These are phyloP conservation scores for Sciurus carolinensis DNA, from an alignment of 2,797 vertebrate genomes.

Conservation along the genomic window DNA sequence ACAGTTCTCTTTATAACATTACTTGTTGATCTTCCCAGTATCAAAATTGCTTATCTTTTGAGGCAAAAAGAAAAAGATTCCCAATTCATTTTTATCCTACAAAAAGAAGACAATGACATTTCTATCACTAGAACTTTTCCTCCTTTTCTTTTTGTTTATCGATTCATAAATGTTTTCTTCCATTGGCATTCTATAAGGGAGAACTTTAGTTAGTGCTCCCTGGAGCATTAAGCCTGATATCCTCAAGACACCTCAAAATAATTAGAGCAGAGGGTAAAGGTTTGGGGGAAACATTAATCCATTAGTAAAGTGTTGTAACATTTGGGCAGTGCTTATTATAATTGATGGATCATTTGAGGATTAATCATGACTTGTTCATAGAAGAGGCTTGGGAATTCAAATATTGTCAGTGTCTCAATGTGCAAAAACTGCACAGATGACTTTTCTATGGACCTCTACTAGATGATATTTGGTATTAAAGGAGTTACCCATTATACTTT, in stretches of 20 bases:
- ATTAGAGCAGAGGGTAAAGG: constrained; percentile 4
- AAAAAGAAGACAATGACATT: constrained; percentile 21
- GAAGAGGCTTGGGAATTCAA: constrained; percentile 51
- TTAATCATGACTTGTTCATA: constrained; percentile 47
- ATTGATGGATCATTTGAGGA: constrained; percentile 40
- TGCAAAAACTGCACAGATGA: neutral
- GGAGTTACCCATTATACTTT: constrained; percentile 59
- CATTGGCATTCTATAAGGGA: constrained; percentile 20
- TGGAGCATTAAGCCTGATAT: constrained; percentile 25
- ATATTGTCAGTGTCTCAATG: constrained; percentile 33
- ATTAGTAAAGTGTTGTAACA: constrained; percentile 2
- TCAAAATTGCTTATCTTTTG: neutral
- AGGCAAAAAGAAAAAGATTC: neutral
- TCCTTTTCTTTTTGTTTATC: neutral
- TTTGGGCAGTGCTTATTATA: constrained; percentile 25
- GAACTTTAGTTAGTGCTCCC: neutral
- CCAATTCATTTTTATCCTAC: neutral
- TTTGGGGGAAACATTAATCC: constrained; percentile 23
- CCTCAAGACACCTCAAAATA: neutral
- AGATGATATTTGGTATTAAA: constrained; percentile 27
- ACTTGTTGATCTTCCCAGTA: neutral
- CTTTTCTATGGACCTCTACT: neutral
- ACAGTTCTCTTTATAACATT: neutral
- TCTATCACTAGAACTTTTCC: neutral
- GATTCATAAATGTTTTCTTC: constrained; percentile 5